phyloP scores from a whole-genome alignment of 2,113 vertebrate species.

The Malaclemys terrapin region DNA sequence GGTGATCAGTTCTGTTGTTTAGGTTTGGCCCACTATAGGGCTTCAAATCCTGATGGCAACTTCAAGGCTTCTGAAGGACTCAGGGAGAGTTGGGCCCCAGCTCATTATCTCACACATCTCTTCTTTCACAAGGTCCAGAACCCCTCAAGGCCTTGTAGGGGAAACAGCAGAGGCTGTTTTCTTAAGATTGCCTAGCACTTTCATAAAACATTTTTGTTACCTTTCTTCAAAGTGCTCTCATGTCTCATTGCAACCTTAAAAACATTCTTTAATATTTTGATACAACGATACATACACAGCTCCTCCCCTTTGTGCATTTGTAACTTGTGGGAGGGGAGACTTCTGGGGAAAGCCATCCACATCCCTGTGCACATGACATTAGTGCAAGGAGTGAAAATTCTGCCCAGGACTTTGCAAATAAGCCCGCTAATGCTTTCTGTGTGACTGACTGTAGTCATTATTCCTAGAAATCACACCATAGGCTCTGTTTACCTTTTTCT shows the following conservation, averaged over 20 bases:
- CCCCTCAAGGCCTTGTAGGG: neutral
- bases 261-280: neutral
- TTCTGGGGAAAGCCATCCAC: neutral
- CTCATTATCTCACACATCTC: neutral
- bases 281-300: no score
- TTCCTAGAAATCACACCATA: neutral
- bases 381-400: neutral
- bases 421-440: accelerated
- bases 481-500: neutral
- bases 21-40: neutral
- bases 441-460: neutral
- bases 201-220: neutral
- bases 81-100: neutral
- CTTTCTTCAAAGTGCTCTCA: neutral
- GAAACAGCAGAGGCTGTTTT: accelerated
- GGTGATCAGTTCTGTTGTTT: neutral
- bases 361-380: neutral
- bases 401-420: neutral
- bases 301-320: neutral
- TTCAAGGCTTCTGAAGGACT: neutral
- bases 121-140: neutral
- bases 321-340: neutral
- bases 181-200: neutral
- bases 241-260: neutral
- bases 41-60: neutral